A percentile compares a stretch with the other conserved stretches of the same genome.
Conservation (phyloP, 2,113 vertebrate genomes). For the Galeopterus variegatus region DNA sequence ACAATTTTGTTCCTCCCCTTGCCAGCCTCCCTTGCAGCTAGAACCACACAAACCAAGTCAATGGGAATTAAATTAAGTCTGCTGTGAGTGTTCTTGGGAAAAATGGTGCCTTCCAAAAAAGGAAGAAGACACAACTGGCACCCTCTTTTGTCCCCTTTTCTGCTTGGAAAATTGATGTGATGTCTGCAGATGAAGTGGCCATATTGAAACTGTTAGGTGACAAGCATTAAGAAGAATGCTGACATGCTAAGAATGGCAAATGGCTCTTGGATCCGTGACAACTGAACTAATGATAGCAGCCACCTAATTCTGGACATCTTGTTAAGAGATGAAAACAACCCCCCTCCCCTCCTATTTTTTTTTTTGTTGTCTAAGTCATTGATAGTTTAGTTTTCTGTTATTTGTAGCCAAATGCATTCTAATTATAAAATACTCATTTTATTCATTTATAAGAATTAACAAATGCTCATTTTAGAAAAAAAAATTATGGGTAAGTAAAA, state of each 20-base stretch:
- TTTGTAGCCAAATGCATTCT: not conserved
- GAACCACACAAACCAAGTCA: not conserved
- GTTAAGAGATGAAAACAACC: not conserved
- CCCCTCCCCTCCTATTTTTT: not conserved
- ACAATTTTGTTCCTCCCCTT: not conserved
- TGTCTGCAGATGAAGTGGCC: not conserved
- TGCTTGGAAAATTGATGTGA: not conserved
- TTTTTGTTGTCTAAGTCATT: not conserved
- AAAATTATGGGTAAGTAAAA: not conserved
- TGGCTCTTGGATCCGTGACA: not conserved
- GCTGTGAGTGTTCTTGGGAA: not conserved
- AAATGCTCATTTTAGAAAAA: constrained; percentile 39
- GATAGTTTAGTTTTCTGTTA: not conserved
- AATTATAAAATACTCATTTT: no score
- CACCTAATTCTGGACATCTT: not conserved
- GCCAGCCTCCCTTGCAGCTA: constrained; percentile 6
- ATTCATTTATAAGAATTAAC: no score
- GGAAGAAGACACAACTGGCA: not conserved
- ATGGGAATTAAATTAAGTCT: not conserved
- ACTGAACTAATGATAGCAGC: not conserved
- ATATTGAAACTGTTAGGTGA: not conserved
- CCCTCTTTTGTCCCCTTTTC: not conserved
- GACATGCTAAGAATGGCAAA: not conserved
- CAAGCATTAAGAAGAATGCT: not conserved
- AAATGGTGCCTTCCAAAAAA: not conserved